phyloP scores from a whole-genome alignment of 2,113 vertebrate species.

The Telmatochromis sp. region DNA sequence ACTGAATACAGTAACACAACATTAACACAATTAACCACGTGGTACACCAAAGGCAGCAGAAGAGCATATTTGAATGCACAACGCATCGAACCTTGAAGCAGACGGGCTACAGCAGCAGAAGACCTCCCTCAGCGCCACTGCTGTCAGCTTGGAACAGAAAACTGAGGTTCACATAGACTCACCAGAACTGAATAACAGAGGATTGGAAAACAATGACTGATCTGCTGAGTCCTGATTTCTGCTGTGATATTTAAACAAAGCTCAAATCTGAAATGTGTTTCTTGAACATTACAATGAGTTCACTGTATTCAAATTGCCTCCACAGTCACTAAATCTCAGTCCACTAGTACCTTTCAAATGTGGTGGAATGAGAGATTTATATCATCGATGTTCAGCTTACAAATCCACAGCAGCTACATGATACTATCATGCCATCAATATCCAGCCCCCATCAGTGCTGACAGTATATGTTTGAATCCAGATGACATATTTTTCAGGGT shows the following conservation, averaged over 20 bases:
- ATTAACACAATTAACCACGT: neutral
- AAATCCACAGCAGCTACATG: neutral
- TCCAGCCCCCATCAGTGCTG: neutral
- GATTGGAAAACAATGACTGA: neutral
- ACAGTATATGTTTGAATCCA: neutral
- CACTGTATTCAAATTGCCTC: neutral
- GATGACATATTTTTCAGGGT: neutral
- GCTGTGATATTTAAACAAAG: neutral
- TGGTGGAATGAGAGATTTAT: neutral
- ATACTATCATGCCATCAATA: neutral
- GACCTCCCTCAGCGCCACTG: too few relatives aligned
- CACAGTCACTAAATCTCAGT: neutral
- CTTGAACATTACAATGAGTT: neutral
- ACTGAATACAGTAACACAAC: neutral
- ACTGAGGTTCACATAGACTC: neutral
- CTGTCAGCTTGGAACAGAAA: neutral
- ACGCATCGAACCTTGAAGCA: neutral
- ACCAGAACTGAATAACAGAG: neutral
- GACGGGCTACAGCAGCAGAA: neutral
- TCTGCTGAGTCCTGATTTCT: neutral
- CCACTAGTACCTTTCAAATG: neutral
- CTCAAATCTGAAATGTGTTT: neutral
- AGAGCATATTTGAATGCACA: neutral
- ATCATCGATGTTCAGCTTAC: neutral
- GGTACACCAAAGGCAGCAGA: neutral